Evolutionary conservation across 2,113 vertebrate genomes (phyloP), one percentile per base, ranked within the genome.

Genomic region (Melanerpes formicivorus): DNA sequence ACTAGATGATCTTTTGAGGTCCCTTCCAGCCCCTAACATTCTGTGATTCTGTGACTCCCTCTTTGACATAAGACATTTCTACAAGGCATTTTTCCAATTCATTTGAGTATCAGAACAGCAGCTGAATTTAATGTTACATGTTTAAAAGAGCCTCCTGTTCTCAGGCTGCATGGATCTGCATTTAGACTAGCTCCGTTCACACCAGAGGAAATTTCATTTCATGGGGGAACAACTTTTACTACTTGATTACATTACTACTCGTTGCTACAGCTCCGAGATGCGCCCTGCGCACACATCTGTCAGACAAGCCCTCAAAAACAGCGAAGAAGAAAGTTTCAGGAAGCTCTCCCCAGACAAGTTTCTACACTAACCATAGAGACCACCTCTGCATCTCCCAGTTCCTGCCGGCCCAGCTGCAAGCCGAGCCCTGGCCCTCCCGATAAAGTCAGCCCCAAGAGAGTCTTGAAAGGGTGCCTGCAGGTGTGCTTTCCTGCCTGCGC

Each of bases 361-460:
- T 95, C 91, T 96, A 87, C 76, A 5, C 79, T 93, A 95, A 93
- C 93, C 93, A 91, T 91, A 59, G 67, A 87, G 75, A 87, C 93
- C 89, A 90, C 81, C 94, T 87, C 94, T 77, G 65, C 73, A 67
- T 60, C 91, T 96, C 94, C 94, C 25, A 0, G 93, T 94, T 95
- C 92, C 93, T 93, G 95, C 87, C 11, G 2, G 84, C 89, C 91
- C 94, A 94, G 93, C 95, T 96, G 95, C 42, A 8, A 80, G 91
- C 60, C 0, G 0, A 77, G 91, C 64, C 0, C 0, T 56, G 78
- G 84, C 72, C 82, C 94, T 93, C 78, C 81, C 0, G 4, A 82
- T 54, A 84, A 56, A 94, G 84, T 52, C 84, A 93, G 83, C 74
- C 74, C 66, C 29, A 0, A 72, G 76, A 88, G 81, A 88, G 25